Evolutionary conservation across 2,888 invertebrate species (phyloP).

Genomic region (Drosophila kuntzei): DNA sequence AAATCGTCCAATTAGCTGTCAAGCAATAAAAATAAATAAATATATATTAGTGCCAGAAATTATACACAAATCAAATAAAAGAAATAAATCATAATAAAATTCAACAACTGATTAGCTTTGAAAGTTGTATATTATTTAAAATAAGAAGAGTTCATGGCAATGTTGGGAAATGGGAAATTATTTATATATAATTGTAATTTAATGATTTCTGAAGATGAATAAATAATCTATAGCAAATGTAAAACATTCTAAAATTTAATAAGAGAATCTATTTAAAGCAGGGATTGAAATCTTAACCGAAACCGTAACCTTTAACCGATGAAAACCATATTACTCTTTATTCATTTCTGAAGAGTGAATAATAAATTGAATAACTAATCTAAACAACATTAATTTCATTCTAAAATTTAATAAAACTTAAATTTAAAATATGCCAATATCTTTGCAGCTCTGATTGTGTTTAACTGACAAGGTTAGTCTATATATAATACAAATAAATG

Average conservation of each 20-base stretch:
- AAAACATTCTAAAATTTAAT: too few relatives aligned
- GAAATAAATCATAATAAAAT: not conserved
- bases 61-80: conserved; percentile 1
- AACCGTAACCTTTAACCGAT: too few relatives aligned
- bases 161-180: not conserved
- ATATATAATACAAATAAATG: not conserved
- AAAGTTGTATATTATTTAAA: not conserved
- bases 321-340: too few relatives aligned
- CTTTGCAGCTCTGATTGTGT: not conserved
- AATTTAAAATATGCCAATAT: not conserved
- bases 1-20: conserved; percentile 38
- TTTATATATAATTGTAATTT: not conserved
- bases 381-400: too few relatives aligned
- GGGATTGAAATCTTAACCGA: too few relatives aligned
- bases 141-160: not conserved
- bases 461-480: not conserved
- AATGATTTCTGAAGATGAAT: not conserved
- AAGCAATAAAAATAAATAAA: conserved; percentile 25
- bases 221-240: not conserved
- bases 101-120: conserved; percentile 30
- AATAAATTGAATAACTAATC: too few relatives aligned
- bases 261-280: too few relatives aligned
- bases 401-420: too few relatives aligned
- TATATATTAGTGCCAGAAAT: conserved; percentile 11
- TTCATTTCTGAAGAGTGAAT: too few relatives aligned